Evolutionary conservation across 2,888 invertebrate species (phyloP).

Genomic region (Chymomyza fuscimana): DNA sequence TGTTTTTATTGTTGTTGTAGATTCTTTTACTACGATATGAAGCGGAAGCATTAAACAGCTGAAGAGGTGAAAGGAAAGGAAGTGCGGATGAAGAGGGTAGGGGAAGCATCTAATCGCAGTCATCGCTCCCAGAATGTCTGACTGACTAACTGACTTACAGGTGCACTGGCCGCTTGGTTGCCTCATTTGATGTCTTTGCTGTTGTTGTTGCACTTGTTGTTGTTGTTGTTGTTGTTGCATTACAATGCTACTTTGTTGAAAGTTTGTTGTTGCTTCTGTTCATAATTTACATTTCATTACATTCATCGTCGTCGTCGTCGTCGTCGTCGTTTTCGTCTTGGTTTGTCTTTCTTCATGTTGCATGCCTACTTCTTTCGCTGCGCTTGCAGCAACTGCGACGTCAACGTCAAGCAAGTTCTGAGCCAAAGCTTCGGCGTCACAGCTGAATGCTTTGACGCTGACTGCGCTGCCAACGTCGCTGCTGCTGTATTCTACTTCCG

Average conservation of each 20-base stretch:
- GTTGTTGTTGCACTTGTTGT: constrained; percentile 9
- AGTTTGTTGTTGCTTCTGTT: constrained; percentile 35
- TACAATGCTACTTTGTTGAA: not conserved
- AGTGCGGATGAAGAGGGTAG: not conserved
- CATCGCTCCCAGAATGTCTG: constrained; percentile 30
- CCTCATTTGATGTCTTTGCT: constrained; percentile 28
- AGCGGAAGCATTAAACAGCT: constrained; percentile 67
- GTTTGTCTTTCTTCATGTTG: constrained; percentile 56
- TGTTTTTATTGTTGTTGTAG: constrained; percentile 34
- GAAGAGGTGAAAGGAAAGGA: not conserved
- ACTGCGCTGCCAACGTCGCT: not conserved
- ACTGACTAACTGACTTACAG: constrained; percentile 41
- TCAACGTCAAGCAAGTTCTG: constrained; percentile 35
- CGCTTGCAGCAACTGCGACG: not conserved
- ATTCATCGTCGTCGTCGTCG: constrained; percentile 6
- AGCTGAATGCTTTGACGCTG: constrained; percentile 63
- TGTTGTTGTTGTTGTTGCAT: constrained; percentile 11
- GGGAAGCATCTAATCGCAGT: constrained; percentile 1
- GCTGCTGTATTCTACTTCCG: constrained; percentile 51
- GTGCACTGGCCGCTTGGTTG: constrained; percentile 57
- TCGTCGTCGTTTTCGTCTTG: constrained; percentile 32
- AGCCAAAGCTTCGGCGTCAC: constrained; percentile 63
- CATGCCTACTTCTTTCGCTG: constrained; percentile 28
- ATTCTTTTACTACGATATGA: constrained; percentile 27
- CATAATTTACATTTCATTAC: constrained; percentile 66